Base-by-base conservation (phyloP, 2,113 vertebrate genomes). In the Microcebus griseorufus region DNA sequence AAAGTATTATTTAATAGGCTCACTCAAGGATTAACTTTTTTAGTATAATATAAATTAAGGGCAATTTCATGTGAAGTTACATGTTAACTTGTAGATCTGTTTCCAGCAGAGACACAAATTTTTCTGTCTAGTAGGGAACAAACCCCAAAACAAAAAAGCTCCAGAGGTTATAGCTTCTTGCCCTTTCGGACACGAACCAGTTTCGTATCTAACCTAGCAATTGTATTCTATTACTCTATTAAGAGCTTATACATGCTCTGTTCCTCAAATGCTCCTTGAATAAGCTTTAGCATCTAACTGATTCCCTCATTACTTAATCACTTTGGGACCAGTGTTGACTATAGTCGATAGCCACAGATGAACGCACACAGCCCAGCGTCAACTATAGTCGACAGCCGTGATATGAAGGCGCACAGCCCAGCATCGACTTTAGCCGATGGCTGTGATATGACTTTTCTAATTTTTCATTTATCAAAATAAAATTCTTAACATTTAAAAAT, bases 101-200 rank as follows among this genome's bases (percentile, higher is more conserved):
- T 93, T 90, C 69, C 60, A 90, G 75, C 12, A 94, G 93, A 95
- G 72, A 91, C 23, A 60, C 12, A 80, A 51, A 82, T 90, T 72
- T 76, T 88, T 83, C 86, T 78, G 10, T 85, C 45, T 72, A 8
- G 37, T 22, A 70, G 51, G 39, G 84, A 89, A 92, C 27, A 42
- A 25, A 8, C 18, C 20, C 55, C 55, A 8, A 58, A 73, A 73
- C 20, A 58, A 58, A 73, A 73, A 55, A 93, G 81, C 29, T 64
- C 37, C 78, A 94, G 39, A 75, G 9, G 42, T 10, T 14, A 81
- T 7, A 51, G n/a, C 29, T 80, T 67, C 58, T 3, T 87, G 85
- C 29, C 85, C 32, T 75, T 81, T n/a, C 37, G 20, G 16, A 88
- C 13, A 48, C 67, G 72, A 70, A 60, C 51, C 13, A n/a, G 39